These are phyloP conservation scores for Pristionchus arcanus DNA, from an alignment of 2,888 invertebrate genomes.

Conservation along the genomic window DNA sequence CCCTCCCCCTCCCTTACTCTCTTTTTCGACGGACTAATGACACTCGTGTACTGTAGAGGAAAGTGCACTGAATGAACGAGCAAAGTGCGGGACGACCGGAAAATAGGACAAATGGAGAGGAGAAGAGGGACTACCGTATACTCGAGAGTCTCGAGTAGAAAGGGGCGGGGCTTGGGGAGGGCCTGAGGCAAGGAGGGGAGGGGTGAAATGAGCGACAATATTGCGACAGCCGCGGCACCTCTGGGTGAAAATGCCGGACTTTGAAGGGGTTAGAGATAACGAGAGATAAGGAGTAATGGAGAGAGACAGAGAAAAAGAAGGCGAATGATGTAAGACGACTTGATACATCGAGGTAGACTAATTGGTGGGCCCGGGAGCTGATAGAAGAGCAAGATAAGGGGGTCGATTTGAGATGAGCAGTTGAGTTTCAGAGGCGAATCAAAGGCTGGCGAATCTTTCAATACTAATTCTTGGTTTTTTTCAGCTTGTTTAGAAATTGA, in stretches of 20 bases:
- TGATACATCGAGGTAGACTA: conserved; percentile 24
- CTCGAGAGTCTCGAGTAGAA: conserved; percentile 50
- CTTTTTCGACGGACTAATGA: conserved; percentile 33
- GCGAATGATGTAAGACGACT: not conserved
- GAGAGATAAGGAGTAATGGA: not conserved
- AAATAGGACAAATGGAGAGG: not conserved
- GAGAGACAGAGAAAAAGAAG: conserved; percentile 17
- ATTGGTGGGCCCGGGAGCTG: not conserved
- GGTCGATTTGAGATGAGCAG: not conserved
- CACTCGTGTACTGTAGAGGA: conserved; percentile 40
- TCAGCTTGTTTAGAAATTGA: not conserved
- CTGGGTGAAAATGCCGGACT: not conserved
- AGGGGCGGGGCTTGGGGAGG: conserved; percentile 30
- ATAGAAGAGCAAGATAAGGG: not conserved
- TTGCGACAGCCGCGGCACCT: conserved; percentile 4
- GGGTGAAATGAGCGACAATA: conserved; percentile 22
- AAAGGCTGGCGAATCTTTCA: not conserved
- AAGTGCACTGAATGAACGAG: not conserved
- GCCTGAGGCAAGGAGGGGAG: not conserved
- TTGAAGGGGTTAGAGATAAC: not conserved
- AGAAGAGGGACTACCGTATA: conserved; percentile 30
- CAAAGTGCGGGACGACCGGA: not conserved
- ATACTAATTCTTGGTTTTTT: not conserved
- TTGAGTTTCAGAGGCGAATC: not conserved
- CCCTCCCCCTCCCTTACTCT: not conserved